Conservation (phyloP, 2,888 invertebrate species). For the Nomada flava region DNA sequence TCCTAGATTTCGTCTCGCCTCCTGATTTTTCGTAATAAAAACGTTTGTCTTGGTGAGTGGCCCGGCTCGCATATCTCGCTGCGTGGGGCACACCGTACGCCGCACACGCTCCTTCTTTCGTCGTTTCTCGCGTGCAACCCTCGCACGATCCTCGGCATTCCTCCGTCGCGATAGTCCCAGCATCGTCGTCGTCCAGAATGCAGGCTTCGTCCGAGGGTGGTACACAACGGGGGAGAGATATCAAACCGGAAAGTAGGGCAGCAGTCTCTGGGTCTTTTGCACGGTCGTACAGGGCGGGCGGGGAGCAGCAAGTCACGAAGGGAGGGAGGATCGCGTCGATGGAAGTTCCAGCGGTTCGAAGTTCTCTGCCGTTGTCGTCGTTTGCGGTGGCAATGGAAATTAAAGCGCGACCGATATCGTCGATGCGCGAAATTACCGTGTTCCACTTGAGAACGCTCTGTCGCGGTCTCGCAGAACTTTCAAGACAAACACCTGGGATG, state of each 20-base stretch:
- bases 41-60: conserved; percentile 81
- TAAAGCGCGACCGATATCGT: conserved; percentile 13
- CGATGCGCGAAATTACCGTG: conserved; percentile 25
- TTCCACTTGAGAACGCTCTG: conserved; percentile 8
- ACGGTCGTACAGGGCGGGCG: neutral
- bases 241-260: neutral
- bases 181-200: neutral
- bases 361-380: neutral
- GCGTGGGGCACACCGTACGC: conserved; percentile 31
- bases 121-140: neutral
- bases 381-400: conserved; percentile 28
- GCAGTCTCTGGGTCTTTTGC: neutral
- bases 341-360: conserved; percentile 7
- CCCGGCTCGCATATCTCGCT: conserved; percentile 75
- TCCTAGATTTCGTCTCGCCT: conserved; percentile 81
- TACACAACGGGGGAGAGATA: neutral
- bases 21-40: conserved; percentile 83
- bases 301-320: neutral
- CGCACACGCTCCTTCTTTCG: conserved; percentile 46
- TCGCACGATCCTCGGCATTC: neutral
- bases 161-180: neutral
- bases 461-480: neutral
- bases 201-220: neutral
- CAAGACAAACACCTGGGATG: conserved; percentile 9
- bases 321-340: neutral